Conservation (phyloP, 92 coral and sea anemone genomes). For the Umimayanthus kanabou region DNA sequence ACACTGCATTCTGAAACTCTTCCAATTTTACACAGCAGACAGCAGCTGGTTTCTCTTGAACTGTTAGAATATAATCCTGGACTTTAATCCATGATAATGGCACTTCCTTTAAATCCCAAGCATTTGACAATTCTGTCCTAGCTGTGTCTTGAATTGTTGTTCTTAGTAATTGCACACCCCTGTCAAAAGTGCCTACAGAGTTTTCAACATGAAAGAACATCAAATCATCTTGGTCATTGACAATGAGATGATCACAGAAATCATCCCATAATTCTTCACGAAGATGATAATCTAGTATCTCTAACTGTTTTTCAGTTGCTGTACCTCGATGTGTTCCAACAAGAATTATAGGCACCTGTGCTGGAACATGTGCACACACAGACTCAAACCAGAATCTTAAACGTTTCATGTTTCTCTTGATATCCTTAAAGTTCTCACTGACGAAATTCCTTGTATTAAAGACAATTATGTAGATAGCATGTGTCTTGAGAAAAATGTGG, state of each 20-base stretch:
- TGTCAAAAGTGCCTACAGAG: slow-evolving; percentile 26
- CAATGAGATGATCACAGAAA: slow-evolving; percentile 44
- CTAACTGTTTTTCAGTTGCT: too few relatives aligned
- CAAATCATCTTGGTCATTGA: slow-evolving; percentile 39
- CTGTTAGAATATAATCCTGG: slow-evolving; percentile 49
- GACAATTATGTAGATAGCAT: slow-evolving; percentile 51
- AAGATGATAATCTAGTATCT: too few relatives aligned
- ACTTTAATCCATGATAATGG: slow-evolving; percentile 64
- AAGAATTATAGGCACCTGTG: too few relatives aligned
- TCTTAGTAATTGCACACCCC: slow-evolving; percentile 44
- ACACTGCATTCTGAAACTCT: slow-evolving; percentile 17
- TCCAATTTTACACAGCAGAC: slow-evolving; percentile 44
- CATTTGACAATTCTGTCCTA: slow-evolving; percentile 14
- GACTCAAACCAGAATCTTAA: too few relatives aligned
- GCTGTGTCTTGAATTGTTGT: slow-evolving; percentile 38
- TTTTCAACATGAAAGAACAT: slow-evolving; percentile 66
- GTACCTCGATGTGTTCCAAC: too few relatives aligned
- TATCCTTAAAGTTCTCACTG: too few relatives aligned
- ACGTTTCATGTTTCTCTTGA: too few relatives aligned
- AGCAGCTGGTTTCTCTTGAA: neutral
- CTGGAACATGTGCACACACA: too few relatives aligned
- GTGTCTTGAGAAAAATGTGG: slow-evolving; percentile 48
- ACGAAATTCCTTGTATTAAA: slow-evolving; percentile 29
- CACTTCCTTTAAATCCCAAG: neutral
- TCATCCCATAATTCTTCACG: slow-evolving; percentile 46